Evolutionary conservation across 2,888 invertebrate genomes (phyloP).

Genomic region (Drosophila merina): DNA sequence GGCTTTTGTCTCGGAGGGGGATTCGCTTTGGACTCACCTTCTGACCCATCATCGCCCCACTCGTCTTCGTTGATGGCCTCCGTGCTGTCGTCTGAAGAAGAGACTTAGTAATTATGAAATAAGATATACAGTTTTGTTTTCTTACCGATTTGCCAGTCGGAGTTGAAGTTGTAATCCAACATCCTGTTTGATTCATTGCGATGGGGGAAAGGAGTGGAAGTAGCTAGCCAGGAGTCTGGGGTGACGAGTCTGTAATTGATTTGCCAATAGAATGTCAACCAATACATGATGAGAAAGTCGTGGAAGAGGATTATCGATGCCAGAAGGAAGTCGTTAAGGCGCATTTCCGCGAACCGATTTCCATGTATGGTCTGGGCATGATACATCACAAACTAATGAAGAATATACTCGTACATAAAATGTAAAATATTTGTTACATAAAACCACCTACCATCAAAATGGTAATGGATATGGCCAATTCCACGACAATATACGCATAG

Average conservation of each 20-base stretch:
- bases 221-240: conserved; percentile 2
- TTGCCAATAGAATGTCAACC: conserved; percentile 67
- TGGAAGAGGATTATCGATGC: conserved; percentile 64
- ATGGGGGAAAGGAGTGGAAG: conserved; percentile 3
- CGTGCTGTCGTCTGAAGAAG: not conserved
- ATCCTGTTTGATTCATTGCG: not conserved
- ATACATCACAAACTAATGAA: conserved; percentile 57
- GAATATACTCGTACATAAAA: not conserved
- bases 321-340: conserved; percentile 48
- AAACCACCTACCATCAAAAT: conserved; percentile 49
- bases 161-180: not conserved
- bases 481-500: conserved; percentile 23
- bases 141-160: not conserved
- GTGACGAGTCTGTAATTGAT: conserved; percentile 10
- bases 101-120: not conserved
- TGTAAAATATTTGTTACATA: not conserved
- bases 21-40: too few relatives aligned
- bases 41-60: not conserved
- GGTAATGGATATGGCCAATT: conserved; percentile 26
- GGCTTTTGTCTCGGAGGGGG: not conserved
- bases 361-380: conserved; percentile 61
- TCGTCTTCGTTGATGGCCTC: not conserved
- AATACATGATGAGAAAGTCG: conserved; percentile 62
- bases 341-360: conserved; percentile 61
- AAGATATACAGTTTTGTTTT: not conserved